Percentiles rank a stretch among this genome's conserved stretches.
Evolutionary conservation across 2,113 vertebrate genomes (phyloP).

Genomic region (Chloropsis hardwickii): DNA sequence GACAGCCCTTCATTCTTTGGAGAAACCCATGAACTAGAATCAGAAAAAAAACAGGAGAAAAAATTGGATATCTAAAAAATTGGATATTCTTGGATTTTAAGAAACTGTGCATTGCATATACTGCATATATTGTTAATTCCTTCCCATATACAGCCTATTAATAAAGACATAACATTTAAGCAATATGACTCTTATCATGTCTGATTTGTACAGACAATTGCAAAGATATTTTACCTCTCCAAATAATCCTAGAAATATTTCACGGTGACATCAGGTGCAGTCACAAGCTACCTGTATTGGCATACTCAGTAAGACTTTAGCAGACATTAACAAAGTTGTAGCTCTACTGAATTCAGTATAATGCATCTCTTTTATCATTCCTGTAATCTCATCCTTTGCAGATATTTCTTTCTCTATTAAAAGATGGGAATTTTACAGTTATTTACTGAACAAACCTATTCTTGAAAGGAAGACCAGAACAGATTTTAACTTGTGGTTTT

Average conservation of each 20-base stretch:
- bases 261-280: background rate
- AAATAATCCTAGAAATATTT: background rate
- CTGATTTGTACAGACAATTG: background rate
- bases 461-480: background rate
- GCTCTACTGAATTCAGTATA: background rate
- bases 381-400: background rate
- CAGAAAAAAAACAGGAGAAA: background rate
- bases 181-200: background rate
- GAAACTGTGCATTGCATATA: background rate
- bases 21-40: fast-evolving
- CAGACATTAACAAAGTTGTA: background rate
- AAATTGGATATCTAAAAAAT: background rate
- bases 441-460: background rate
- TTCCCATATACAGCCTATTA: background rate
- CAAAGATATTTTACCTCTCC: background rate
- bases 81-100: background rate
- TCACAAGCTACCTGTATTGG: background rate
- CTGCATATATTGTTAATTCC: background rate
- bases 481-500: background rate
- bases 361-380: background rate
- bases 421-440: background rate
- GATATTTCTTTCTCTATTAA: background rate
- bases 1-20: background rate
- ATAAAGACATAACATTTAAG: background rate
- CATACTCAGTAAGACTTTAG: background rate